Evolutionary conservation across 2,113 vertebrate genomes (phyloP).

Genomic region (Otocyon megalotis): DNA sequence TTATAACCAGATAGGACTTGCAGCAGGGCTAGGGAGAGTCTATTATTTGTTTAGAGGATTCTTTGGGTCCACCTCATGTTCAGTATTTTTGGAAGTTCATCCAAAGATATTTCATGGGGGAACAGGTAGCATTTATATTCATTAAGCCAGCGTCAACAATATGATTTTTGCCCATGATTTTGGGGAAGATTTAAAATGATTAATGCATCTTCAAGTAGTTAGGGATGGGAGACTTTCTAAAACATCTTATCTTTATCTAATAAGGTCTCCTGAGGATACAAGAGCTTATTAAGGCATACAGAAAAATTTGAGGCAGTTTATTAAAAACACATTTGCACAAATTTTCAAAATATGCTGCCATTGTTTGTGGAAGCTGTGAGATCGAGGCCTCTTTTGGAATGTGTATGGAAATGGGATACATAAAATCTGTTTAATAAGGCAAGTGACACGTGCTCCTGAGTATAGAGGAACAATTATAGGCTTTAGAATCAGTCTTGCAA

Average conservation of each 20-base stretch:
- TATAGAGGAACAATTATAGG: background rate
- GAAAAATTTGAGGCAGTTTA: constrained; percentile 80
- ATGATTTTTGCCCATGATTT: constrained; percentile 81
- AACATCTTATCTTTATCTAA: constrained; percentile 82
- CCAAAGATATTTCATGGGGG: constrained; percentile 77
- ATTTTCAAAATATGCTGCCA: constrained; percentile 67
- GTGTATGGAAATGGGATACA: background rate
- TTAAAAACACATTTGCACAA: constrained; percentile 81
- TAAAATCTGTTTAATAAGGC: background rate
- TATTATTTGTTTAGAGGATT: constrained; percentile 79
- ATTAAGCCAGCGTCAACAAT: constrained; percentile 76
- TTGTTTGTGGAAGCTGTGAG: constrained; percentile 69
- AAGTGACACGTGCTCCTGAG: background rate
- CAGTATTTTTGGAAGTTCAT: constrained; percentile 81
- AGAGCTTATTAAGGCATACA: constrained; percentile 78
- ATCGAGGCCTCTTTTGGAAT: constrained; percentile 20
- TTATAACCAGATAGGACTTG: background rate
- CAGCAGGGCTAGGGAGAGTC: background rate
- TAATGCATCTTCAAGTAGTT: constrained; percentile 83
- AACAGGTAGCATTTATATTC: constrained; percentile 82
- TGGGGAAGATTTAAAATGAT: constrained; percentile 82
- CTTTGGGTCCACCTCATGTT: constrained; percentile 72
- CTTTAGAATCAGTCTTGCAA: background rate
- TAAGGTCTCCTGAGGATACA: constrained; percentile 82
- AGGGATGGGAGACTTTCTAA: constrained; percentile 81